These are phyloP conservation scores for Salmo trutta DNA, from an alignment of 2,797 vertebrate genomes.

Conservation along the genomic window DNA sequence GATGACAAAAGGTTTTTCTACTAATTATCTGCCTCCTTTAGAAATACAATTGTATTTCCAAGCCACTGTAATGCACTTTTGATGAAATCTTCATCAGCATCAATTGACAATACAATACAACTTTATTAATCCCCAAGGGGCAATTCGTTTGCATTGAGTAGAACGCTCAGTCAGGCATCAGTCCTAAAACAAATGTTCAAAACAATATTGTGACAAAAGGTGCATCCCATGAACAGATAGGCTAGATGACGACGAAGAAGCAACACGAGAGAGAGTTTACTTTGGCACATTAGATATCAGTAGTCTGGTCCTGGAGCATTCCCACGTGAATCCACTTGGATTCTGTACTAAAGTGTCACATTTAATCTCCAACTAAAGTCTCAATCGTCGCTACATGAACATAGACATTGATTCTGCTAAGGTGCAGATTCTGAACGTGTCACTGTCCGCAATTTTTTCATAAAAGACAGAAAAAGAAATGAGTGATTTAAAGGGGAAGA, in stretches of 20 bases:
- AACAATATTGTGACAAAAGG: no score
- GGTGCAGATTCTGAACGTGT: not conserved
- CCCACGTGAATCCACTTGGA: not conserved
- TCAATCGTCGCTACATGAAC: not conserved
- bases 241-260: not conserved
- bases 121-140: no score
- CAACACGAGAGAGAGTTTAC: not conserved
- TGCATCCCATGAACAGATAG: no score
- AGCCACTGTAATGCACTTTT: no score
- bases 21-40: no score
- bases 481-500: not conserved
- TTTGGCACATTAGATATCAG: not conserved
- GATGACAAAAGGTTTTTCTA: no score
- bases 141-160: no score
- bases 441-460: not conserved
- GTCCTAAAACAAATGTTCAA: no score
- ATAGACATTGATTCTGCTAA: not conserved
- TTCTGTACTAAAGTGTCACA: not conserved
- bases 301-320: not conserved
- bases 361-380: not conserved
- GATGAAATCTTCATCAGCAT: no score
- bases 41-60: no score
- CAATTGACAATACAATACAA: no score
- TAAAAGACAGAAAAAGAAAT: slow-evolving; percentile 13
- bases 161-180: no score